Base-by-base conservation (phyloP, 2,888 invertebrate genomes). In the Drosophila dives region DNA sequence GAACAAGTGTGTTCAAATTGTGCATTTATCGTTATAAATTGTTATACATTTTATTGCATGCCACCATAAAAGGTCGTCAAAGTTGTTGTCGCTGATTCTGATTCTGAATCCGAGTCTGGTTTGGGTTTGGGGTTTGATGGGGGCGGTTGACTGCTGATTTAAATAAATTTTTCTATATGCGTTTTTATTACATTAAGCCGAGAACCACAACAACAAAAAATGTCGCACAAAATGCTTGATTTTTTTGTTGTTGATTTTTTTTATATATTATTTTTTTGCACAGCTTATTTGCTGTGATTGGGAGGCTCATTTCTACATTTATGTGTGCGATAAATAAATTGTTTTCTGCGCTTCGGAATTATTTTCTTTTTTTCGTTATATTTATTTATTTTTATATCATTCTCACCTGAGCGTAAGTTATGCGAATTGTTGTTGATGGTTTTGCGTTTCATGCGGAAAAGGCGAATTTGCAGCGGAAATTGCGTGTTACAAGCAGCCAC, bases 111-210 rank as follows among this genome's bases (percentile, higher is more conserved):
- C 26, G 38, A 23, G 26, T 23, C 45, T 48, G 48, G 20, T 15
- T 40, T 20, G 71, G 45, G 42, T 38, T 38, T 29, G 12, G 55
- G 36, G 49, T 29, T 55, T 34, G 86, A 83, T 86, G 83, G 83
- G 85, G 85, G 87, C 74, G 74, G 74, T 77, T 66, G 71, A 75
- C 73, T 78, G 83, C 83, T 80, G 85, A 86, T 88, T 87, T 87
- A 86, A 87, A 88, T 87, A 88, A 88, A 85, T 86, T 82, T 86
- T 86, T 89, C 84, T 84, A 79, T 89, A 89, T 86, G 89, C 84
- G 76, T 74, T 86, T 84, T 82, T 84, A 81, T 81, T 79, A 73
- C 72, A 81, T 62, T 64, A 58, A 53, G 33, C 66, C 48, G 48
- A 12, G 26, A 58, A 48, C 53, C 53, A 68, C 67, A 76, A 67